These are phyloP conservation scores for Drosophila kanapiae DNA, from an alignment of 1,140 invertebrate species.

Conservation along the genomic window DNA sequence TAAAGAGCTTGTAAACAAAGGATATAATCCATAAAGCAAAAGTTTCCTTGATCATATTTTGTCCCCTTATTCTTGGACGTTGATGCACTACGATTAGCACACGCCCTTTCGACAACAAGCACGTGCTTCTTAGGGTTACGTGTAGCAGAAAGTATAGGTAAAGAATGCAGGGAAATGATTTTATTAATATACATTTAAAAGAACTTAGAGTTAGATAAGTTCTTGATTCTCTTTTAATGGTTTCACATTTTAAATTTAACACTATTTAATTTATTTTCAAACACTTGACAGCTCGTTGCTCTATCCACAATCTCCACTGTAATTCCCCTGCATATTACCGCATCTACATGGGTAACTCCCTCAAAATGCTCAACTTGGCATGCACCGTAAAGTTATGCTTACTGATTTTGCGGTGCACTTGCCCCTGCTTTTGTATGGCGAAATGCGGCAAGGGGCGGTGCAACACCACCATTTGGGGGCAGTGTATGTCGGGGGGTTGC, in stretches of 20 bases:
- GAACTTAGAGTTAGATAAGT: background rate
- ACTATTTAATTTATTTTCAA: too few species aligned
- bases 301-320: conserved; percentile 7
- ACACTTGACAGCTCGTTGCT: background rate
- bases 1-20: background rate
- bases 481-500: conserved; percentile 27
- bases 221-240: background rate
- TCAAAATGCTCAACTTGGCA: conserved; percentile 41
- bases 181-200: background rate
- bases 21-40: background rate
- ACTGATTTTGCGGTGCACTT: conserved; percentile 50
- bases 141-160: too few species aligned
- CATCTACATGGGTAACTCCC: conserved; percentile 16
- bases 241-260: background rate
- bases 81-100: too few species aligned
- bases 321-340: background rate
- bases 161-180: background rate
- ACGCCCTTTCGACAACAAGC: too few species aligned
- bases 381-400: conserved; percentile 54
- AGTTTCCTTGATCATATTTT: background rate
- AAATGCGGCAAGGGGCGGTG: background rate
- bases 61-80: too few species aligned
- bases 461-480: conserved; percentile 7
- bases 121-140: too few species aligned
- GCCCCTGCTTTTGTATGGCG: background rate